phyloP scores from a whole-genome alignment of 2,797 vertebrate genomes.

The Melanogrammus aeglefinus region DNA sequence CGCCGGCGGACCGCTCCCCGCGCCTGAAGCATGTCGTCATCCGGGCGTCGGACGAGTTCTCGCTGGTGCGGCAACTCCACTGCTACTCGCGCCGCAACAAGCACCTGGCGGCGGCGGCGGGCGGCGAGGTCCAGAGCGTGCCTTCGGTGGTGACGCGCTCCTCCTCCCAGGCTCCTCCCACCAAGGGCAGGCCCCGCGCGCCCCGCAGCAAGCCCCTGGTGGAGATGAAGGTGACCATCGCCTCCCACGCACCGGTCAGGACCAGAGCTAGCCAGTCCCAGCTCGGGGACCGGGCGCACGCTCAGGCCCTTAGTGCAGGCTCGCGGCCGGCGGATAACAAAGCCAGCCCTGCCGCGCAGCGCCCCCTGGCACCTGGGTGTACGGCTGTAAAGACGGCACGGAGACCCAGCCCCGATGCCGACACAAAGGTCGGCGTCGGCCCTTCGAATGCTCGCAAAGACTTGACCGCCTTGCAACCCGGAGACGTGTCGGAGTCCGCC shows the following conservation, averaged over 20 bases:
- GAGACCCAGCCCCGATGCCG: background rate
- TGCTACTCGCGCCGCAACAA: conserved; percentile 51
- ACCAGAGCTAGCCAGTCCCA: background rate
- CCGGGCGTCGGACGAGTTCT: conserved; percentile 44
- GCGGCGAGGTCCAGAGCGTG: conserved; percentile 43
- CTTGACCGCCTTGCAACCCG: background rate
- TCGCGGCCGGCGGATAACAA: background rate
- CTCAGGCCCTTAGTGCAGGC: background rate
- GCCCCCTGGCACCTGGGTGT: background rate
- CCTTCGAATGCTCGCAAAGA: background rate
- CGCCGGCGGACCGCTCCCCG: conserved; percentile 30
- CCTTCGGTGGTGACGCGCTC: conserved; percentile 67
- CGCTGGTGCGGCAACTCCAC: conserved; percentile 64
- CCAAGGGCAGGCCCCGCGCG: conserved; percentile 37
- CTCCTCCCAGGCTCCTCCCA: conserved; percentile 55
- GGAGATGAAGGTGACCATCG: conserved; percentile 30
- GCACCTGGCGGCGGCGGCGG: conserved; percentile 33
- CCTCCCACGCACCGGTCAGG: conserved; percentile 20
- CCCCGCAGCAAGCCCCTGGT: conserved; percentile 28
- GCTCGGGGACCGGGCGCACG: background rate
- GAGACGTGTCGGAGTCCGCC: background rate
- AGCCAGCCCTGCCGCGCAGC: background rate
- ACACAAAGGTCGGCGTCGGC: background rate
- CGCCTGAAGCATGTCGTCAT: conserved; percentile 63
- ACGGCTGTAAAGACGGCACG: background rate